Conservation (phyloP, 2,797 vertebrate species). For the Mormyrus proboscirostris region DNA sequence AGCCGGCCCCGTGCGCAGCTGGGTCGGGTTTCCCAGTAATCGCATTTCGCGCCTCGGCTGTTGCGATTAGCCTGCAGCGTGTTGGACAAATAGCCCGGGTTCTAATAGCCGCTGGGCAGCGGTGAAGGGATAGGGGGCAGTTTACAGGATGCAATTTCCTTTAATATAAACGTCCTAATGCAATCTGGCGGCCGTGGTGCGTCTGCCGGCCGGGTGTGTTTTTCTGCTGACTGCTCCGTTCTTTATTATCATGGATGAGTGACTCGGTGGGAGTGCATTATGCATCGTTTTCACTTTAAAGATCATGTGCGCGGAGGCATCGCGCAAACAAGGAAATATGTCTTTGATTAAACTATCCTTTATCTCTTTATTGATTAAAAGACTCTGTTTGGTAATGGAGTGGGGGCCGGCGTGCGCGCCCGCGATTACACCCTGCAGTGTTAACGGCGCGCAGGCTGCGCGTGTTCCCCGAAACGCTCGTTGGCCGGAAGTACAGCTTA, state of each 20-base stretch:
- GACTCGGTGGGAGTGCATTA: conserved; percentile 59
- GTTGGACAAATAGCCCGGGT: conserved; percentile 72
- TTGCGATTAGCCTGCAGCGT: conserved; percentile 76
- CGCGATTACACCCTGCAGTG: background rate
- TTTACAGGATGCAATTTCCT: conserved; percentile 91
- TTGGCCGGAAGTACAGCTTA: background rate
- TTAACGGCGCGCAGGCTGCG: background rate
- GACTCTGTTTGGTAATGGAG: conserved; percentile 64
- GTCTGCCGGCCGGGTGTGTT: conserved; percentile 59
- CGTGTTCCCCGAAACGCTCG: background rate
- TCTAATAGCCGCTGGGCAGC: conserved; percentile 56
- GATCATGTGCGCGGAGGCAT: conserved; percentile 56
- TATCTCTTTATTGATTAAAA: conserved; percentile 79
- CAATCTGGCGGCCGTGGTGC: conserved; percentile 79
- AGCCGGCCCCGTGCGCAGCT: conserved; percentile 64
- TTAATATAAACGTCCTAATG: conserved; percentile 90
- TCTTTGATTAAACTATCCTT: conserved; percentile 74
- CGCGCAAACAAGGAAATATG: conserved; percentile 64
- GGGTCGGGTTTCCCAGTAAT: conserved; percentile 84
- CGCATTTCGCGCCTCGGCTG: conserved; percentile 75
- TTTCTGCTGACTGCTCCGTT: conserved; percentile 72
- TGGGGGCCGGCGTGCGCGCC: conserved; percentile 25
- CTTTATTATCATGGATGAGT: conserved; percentile 64
- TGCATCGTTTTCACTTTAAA: conserved; percentile 64
- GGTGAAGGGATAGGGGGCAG: conserved; percentile 48